Evolutionary conservation across 2,888 invertebrate species (phyloP).

Genomic region (Heteromyza rotundicornis): DNA sequence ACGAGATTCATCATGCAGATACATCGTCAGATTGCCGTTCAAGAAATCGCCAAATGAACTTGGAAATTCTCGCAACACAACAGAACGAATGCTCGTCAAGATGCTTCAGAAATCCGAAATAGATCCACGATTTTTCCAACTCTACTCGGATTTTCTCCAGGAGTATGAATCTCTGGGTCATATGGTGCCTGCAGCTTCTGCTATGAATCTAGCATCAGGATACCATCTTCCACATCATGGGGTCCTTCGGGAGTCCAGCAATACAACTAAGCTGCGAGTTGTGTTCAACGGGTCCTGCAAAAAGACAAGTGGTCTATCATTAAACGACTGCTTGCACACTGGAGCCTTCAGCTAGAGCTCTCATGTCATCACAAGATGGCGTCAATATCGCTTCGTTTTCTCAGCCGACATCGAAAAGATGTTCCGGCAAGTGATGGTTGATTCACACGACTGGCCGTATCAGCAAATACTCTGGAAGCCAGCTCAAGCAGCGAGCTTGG

Average conservation of each 20-base stretch:
- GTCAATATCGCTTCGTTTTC: constrained; percentile 3
- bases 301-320: constrained; percentile 13
- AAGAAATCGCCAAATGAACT: constrained; percentile 1
- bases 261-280: constrained; percentile 17
- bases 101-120: too few relatives aligned
- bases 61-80: constrained; percentile 12
- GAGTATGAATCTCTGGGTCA: constrained; percentile 7
- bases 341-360: not conserved
- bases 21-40: constrained; percentile 4
- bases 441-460: too few relatives aligned
- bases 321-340: constrained; percentile 20
- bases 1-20: not conserved
- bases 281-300: constrained; percentile 22
- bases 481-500: not conserved
- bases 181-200: constrained; percentile 1
- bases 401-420: not conserved
- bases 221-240: constrained; percentile 25
- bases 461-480: constrained; percentile 12
- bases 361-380: not conserved
- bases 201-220: not conserved
- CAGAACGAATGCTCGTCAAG: constrained; percentile 7
- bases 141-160: constrained; percentile 16
- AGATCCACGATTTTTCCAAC: not conserved
- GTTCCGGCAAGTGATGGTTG: too few relatives aligned
- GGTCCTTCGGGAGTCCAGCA: not conserved